phyloP scores from a whole-genome alignment of 2,797 vertebrate species.

The Xenops minutus region DNA sequence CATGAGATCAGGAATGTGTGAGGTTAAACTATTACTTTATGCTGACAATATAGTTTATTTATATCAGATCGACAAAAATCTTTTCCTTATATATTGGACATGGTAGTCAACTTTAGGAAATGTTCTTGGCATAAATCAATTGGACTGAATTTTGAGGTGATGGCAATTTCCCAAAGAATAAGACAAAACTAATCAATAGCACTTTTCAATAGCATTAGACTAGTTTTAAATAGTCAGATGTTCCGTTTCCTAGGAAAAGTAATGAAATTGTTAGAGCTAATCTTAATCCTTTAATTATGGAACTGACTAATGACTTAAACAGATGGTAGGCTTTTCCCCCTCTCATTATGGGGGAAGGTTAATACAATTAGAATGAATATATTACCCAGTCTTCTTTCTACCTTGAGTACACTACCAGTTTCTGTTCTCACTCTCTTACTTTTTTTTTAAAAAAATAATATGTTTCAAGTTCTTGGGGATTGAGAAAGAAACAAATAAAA shows the following conservation, averaged over 20 bases:
- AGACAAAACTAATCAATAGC: not conserved
- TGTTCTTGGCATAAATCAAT: not conserved
- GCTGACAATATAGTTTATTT: not conserved
- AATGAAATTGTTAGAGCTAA: constrained; percentile 46
- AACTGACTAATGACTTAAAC: constrained; percentile 61
- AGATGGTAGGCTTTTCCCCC: constrained; percentile 42
- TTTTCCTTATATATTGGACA: not conserved
- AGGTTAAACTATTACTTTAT: not conserved
- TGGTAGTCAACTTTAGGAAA: not conserved
- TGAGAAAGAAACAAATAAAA: not conserved
- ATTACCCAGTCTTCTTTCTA: constrained; percentile 20
- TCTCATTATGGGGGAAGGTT: constrained; percentile 47
- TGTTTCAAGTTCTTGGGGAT: not conserved
- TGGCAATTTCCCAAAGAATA: not conserved
- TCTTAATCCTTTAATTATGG: constrained; percentile 63
- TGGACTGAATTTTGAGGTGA: not conserved
- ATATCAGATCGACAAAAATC: not conserved
- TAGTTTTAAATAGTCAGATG: constrained; percentile 22
- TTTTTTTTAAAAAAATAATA: not conserved
- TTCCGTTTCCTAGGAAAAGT: constrained; percentile 26
- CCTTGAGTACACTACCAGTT: not conserved
- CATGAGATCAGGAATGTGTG: not conserved
- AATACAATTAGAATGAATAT: constrained; percentile 54
- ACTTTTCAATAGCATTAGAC: not conserved
- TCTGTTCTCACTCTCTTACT: not conserved